Conservation (phyloP, 2,113 vertebrate species). For the Festucalex cinctus region DNA sequence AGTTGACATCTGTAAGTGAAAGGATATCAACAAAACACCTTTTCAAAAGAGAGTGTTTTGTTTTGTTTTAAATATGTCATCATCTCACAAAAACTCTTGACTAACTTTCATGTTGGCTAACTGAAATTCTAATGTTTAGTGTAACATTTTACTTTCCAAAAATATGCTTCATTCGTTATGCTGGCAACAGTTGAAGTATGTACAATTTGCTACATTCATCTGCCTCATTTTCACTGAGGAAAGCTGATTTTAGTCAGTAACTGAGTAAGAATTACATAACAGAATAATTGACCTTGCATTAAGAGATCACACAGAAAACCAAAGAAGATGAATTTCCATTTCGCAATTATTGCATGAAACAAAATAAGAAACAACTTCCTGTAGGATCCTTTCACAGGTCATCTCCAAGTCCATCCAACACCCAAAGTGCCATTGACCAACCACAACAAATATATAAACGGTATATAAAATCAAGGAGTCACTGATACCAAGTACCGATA, state of each 20-base stretch:
- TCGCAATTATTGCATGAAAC: not conserved
- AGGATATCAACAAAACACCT: not conserved
- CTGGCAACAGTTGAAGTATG: not conserved
- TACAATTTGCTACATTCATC: not conserved
- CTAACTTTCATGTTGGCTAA: conserved; percentile 4
- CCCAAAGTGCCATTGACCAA: not conserved
- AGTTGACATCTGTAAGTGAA: conserved; percentile 1
- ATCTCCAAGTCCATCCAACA: not conserved
- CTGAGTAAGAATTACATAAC: not conserved
- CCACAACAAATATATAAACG: too few relatives aligned
- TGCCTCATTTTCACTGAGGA: not conserved
- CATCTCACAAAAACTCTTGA: not conserved
- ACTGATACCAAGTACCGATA: too few relatives aligned
- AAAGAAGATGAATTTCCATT: not conserved
- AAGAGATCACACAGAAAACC: not conserved
- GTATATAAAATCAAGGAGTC: too few relatives aligned
- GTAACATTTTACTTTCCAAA: conserved; percentile 7
- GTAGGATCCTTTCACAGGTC: not conserved
- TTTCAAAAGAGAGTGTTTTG: conserved; percentile 7
- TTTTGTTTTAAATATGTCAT: conserved; percentile 19
- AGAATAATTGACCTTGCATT: not conserved
- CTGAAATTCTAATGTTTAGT: conserved; percentile 26
- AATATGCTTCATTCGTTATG: not conserved
- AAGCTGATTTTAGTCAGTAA: not conserved
- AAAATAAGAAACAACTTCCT: not conserved